Conservation (phyloP, 2,113 vertebrate genomes). For the Catharus bicknelli region DNA sequence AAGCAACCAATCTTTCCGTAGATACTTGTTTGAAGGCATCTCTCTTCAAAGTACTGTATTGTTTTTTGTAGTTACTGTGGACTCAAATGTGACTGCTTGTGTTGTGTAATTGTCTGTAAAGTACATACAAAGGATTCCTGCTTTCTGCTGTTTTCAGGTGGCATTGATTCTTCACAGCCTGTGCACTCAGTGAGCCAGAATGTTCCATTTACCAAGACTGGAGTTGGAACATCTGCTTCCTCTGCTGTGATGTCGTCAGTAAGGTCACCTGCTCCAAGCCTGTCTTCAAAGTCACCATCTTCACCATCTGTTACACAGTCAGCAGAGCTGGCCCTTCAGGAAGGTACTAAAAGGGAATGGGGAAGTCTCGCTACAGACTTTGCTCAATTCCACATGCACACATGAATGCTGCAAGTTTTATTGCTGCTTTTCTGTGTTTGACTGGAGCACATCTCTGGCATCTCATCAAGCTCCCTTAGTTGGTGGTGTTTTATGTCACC, state of each 20-base stretch:
- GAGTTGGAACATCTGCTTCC: constrained; percentile 19
- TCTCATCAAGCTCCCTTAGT: not conserved
- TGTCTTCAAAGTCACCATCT: constrained; percentile 25
- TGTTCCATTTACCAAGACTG: constrained; percentile 42
- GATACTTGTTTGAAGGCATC: not conserved
- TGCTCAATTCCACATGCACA: not conserved
- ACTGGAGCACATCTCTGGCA: not conserved
- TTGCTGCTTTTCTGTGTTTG: not conserved
- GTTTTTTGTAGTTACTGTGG: not conserved
- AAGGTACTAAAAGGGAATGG: constrained; percentile 69
- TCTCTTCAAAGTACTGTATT: not conserved
- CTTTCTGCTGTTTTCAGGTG: constrained; percentile 38
- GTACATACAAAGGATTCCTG: constrained; percentile 24
- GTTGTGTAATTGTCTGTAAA: not conserved
- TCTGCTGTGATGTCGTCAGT: constrained; percentile 24
- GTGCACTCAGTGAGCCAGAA: constrained; percentile 51
- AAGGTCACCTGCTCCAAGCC: constrained; percentile 41
- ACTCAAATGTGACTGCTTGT: not conserved
- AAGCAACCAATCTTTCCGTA: not conserved
- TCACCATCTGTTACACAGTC: constrained; percentile 35
- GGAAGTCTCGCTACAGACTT: not conserved
- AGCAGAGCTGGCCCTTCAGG: constrained; percentile 46
- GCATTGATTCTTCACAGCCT: constrained; percentile 53
- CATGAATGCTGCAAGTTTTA: not conserved
- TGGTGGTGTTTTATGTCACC: not conserved